Evolutionary conservation across 2,797 vertebrate genomes (phyloP), one percentile per base, ranked within the genome.

Genomic region (Urocyon cinereoargenteus): DNA sequence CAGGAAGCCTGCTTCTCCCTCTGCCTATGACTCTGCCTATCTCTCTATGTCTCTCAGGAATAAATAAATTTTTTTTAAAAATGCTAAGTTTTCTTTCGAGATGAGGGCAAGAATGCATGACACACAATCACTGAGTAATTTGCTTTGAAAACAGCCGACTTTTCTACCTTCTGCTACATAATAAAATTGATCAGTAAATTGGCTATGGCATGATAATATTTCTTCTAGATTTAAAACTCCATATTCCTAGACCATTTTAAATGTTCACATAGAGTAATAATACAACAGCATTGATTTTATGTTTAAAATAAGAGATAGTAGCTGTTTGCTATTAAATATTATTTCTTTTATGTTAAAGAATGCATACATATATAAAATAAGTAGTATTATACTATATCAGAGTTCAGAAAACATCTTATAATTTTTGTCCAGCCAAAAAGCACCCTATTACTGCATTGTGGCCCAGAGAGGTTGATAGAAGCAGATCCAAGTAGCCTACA

Each of bases 151-250:
- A 72, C n/a, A 82, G n/a, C 22, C 21, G 24, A 16, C 19, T 95
- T 93, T 89, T 79, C 49, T 91, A n/a, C 31, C 26, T 57, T 90
- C 55, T 95, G 31, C n/a, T 77, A 95, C 88, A 81, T 86, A 75
- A 53, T 88, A 87, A 81, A 70, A 40, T 81, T 28, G 1, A 62
- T 51, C 28, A 36, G 34, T 75, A 73, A 79, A 81, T 81, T 78
- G 31, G 15, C 34, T 66, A 3, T 66, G 28, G 3, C 24, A 64
- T 40, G 16, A 62, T 79, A 85, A 77, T 73, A 31, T 75, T 75
- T 91, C 73, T 86, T 89, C 53, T 90, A 2, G 34, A 53, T 49
- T 31, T 83, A 77, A 73, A 85, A 55, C 26, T n/a, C n/a, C 15
- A 10, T 18, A 31, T 86, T 94, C 64, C 55, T 66, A 51, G 45